Percentiles rank a stretch among this genome's conserved stretches.
These are phyloP conservation scores for Motacilla alba DNA, from an alignment of 2,113 vertebrate species.

Conservation along the genomic window DNA sequence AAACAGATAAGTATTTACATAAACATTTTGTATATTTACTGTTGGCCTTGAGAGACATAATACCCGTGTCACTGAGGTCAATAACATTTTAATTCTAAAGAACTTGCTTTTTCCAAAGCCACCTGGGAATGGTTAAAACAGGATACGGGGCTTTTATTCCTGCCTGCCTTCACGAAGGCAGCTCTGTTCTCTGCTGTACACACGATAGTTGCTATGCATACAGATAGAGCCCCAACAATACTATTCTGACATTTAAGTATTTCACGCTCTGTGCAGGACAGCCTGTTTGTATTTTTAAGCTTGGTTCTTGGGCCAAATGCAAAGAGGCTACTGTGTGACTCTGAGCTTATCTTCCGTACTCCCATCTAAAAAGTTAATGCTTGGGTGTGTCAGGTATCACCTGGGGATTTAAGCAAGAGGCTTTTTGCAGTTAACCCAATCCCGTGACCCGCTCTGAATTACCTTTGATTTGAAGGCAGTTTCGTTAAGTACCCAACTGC, in stretches of 20 bases:
- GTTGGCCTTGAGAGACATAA: slow-evolving; percentile 50
- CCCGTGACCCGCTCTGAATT: slow-evolving; percentile 66
- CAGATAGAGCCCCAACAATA: slow-evolving; percentile 77
- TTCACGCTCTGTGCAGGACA: slow-evolving; percentile 69
- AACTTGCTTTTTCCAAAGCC: slow-evolving; percentile 22
- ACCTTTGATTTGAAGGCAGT: slow-evolving; percentile 77
- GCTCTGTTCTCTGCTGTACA: slow-evolving; percentile 66
- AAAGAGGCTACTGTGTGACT: slow-evolving; percentile 79
- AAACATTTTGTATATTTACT: slow-evolving; percentile 70
- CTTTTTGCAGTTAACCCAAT: slow-evolving; percentile 78
- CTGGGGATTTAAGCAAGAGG: slow-evolving; percentile 76
- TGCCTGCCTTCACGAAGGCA: slow-evolving; percentile 66
- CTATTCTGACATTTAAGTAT: slow-evolving; percentile 78
- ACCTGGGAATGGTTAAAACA: slow-evolving; percentile 74
- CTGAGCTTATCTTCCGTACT: slow-evolving; percentile 74
- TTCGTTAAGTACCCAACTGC: slow-evolving; percentile 68
- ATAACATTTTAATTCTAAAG: slow-evolving; percentile 72
- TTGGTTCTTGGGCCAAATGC: slow-evolving; percentile 74
- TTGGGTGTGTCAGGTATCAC: slow-evolving; percentile 79
- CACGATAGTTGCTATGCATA: slow-evolving; percentile 75
- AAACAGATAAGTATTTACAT: slow-evolving; percentile 29
- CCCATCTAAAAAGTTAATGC: slow-evolving; percentile 72
- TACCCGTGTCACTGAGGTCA: slow-evolving; percentile 64
- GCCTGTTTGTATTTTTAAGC: slow-evolving; percentile 75
- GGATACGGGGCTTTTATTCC: slow-evolving; percentile 72